Conservation (phyloP, 2,113 vertebrate species). For the Sylvilagus bachmani region DNA sequence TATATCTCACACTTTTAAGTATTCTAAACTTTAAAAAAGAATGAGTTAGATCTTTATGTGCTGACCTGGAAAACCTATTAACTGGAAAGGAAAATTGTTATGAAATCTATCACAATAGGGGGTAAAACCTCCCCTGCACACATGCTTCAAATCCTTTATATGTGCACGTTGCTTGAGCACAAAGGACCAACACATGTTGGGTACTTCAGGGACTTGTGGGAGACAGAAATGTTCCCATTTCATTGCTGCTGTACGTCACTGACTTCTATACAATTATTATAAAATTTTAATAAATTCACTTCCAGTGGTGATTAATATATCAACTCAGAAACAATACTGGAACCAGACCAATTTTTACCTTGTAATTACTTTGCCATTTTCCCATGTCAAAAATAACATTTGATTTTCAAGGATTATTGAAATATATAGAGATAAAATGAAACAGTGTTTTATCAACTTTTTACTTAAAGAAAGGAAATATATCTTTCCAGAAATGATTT, state of each 20-base stretch:
- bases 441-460: not conserved
- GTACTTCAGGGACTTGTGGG: not conserved
- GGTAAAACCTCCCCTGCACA: not conserved
- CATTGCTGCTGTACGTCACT: not conserved
- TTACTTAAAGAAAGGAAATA: not conserved
- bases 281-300: constrained; percentile 8
- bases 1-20: not conserved
- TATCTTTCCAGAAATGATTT: not conserved
- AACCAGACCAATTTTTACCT: not conserved
- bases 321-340: not conserved
- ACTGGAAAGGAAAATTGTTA: not conserved
- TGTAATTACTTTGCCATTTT: constrained; percentile 26
- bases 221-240: not conserved
- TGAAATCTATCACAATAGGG: not conserved
- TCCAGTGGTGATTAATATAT: not conserved
- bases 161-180: not conserved
- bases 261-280: not conserved
- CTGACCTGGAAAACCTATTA: not conserved
- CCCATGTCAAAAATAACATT: not conserved
- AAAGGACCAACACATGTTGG: not conserved
- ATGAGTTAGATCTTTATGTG: no score
- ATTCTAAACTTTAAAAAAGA: no score
- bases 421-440: constrained; percentile 53
- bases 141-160: not conserved
- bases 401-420: not conserved